Conservation (phyloP, 2,797 vertebrate genomes). For the Nothura maculosa region DNA sequence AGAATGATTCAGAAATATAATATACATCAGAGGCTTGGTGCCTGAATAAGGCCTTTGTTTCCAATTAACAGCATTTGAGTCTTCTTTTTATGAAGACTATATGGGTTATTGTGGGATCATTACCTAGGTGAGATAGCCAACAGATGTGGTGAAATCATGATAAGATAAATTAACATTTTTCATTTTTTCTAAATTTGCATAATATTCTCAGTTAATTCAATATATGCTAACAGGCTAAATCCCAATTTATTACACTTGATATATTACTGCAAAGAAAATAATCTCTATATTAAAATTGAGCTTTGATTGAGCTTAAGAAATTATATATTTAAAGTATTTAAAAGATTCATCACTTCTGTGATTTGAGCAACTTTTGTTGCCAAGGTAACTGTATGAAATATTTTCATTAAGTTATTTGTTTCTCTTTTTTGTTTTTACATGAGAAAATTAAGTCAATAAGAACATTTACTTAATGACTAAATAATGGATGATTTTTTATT, state of each 20-base stretch:
- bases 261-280: not conserved
- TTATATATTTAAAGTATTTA: not conserved
- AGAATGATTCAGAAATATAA: not conserved
- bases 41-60: not conserved
- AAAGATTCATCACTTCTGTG: not conserved
- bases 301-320: not conserved
- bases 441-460: not conserved
- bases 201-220: not conserved
- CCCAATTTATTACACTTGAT: not conserved
- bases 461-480: not conserved
- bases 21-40: not conserved
- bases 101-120: not conserved
- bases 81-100: not conserved
- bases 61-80: not conserved
- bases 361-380: conserved; percentile 22
- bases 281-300: conserved; percentile 1
- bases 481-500: not conserved
- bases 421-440: not conserved
- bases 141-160: not conserved
- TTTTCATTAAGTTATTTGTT: not conserved
- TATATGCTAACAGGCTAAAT: not conserved
- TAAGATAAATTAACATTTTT: not conserved
- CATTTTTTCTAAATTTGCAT: not conserved
- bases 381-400: not conserved
- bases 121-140: not conserved